Percentiles rank a stretch among this genome's conserved stretches.
Evolutionary conservation across 2,888 invertebrate genomes (phyloP).

Genomic region (Fabriciana adippe): DNA sequence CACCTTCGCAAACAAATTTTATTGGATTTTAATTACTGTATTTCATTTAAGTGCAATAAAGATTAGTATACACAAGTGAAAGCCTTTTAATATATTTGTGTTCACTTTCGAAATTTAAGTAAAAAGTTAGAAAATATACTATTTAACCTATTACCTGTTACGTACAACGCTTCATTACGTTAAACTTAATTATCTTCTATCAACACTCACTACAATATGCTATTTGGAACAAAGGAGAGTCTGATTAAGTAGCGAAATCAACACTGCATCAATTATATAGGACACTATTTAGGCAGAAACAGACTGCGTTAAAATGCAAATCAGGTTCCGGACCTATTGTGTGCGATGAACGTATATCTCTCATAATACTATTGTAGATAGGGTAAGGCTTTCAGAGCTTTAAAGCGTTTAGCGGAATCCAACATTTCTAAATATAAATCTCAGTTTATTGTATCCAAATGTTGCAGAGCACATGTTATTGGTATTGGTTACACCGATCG

Average conservation of each 20-base stretch:
- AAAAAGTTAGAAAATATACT: no score
- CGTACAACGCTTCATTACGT: neutral
- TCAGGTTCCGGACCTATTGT: slow-evolving; percentile 48
- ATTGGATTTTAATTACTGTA: no score
- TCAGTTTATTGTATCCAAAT: no score
- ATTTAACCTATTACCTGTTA: neutral
- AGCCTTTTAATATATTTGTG: no score
- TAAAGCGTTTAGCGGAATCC: slow-evolving; percentile 20
- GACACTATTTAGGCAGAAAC: slow-evolving; percentile 51
- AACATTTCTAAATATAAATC: neutral
- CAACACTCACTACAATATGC: slow-evolving; percentile 20
- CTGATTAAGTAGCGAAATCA: slow-evolving; percentile 32
- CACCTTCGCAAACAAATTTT: no score
- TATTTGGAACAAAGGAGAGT: slow-evolving; percentile 22
- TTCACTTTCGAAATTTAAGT: no score
- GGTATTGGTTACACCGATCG: no score
- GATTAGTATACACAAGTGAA: no score
- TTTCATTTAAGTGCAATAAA: no score
- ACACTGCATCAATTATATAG: slow-evolving; percentile 49
- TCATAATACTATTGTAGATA: slow-evolving; percentile 41
- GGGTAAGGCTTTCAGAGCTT: slow-evolving; percentile 12
- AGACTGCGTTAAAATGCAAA: slow-evolving; percentile 60
- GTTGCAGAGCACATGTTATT: no score
- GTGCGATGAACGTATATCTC: slow-evolving; percentile 39
- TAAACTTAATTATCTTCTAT: slow-evolving; percentile 4